These are phyloP conservation scores for Apamea sordens DNA, from an alignment of 2,888 invertebrate genomes.

Conservation along the genomic window DNA sequence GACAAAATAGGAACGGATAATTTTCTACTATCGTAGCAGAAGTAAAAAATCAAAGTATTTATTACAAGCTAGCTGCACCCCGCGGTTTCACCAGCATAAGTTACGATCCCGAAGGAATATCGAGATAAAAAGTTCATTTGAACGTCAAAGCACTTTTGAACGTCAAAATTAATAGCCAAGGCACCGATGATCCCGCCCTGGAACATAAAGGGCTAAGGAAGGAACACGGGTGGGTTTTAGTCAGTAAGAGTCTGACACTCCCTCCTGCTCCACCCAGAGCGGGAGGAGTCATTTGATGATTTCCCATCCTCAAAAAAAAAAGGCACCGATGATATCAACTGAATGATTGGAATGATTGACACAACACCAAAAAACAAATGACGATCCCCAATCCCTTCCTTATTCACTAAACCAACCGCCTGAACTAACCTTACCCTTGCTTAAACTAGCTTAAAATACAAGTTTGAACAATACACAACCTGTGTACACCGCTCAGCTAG, in stretches of 20 bases:
- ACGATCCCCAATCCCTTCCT: background rate
- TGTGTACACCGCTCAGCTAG: slow-evolving; percentile 29
- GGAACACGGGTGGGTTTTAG: no score
- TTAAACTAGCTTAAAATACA: slow-evolving; percentile 30
- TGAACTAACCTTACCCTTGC: slow-evolving; percentile 37
- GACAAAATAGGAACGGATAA: background rate
- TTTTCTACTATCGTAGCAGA: background rate
- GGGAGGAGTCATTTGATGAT: no score
- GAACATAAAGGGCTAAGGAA: no score
- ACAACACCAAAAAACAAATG: background rate
- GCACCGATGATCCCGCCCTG: no score
- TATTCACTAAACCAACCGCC: background rate
- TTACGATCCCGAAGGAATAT: no score
- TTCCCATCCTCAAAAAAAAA: no score
- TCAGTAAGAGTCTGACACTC: no score
- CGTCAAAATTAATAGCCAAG: background rate
- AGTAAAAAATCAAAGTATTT: background rate
- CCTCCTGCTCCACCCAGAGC: no score
- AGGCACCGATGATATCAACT: background rate
- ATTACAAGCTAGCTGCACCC: no score
- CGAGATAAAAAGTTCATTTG: no score
- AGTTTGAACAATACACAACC: slow-evolving; percentile 21
- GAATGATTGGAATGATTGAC: background rate
- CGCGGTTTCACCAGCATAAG: no score
- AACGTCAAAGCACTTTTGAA: background rate